phyloP scores from a whole-genome alignment of 2,113 vertebrate species.

The Barnardius zonarius region DNA sequence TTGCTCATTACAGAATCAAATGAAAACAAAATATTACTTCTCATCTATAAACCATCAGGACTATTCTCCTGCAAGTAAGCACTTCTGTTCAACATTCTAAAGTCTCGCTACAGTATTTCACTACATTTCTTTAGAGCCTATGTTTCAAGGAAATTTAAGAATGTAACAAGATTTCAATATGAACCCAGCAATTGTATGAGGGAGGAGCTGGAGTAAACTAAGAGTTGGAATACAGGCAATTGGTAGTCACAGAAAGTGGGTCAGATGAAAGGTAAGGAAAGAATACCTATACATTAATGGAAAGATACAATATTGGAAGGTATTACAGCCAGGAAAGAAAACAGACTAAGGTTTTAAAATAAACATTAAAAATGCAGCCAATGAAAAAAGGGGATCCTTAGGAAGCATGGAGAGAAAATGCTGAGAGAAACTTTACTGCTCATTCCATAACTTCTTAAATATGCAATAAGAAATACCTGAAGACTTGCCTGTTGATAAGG shows the following conservation, averaged over 20 bases:
- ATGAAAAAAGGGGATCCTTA: background rate
- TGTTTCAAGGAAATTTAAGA: background rate
- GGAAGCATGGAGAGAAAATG: background rate
- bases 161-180: background rate
- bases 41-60: background rate
- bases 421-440: background rate
- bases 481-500: background rate
- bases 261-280: background rate
- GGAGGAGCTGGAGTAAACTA: background rate
- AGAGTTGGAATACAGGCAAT: background rate
- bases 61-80: background rate
- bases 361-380: background rate
- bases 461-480: background rate
- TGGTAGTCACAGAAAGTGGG: background rate
- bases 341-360: background rate
- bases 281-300: rapidly evolving
- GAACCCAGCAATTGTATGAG: background rate
- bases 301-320: background rate
- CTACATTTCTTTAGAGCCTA: background rate
- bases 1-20: background rate
- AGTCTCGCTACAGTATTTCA: background rate
- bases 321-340: background rate
- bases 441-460: background rate
- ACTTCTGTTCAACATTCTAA: rapidly evolving
- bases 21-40: background rate